These are phyloP conservation scores for Cosmopolites sordidus DNA, from an alignment of 2,888 invertebrate genomes.

Conservation along the genomic window DNA sequence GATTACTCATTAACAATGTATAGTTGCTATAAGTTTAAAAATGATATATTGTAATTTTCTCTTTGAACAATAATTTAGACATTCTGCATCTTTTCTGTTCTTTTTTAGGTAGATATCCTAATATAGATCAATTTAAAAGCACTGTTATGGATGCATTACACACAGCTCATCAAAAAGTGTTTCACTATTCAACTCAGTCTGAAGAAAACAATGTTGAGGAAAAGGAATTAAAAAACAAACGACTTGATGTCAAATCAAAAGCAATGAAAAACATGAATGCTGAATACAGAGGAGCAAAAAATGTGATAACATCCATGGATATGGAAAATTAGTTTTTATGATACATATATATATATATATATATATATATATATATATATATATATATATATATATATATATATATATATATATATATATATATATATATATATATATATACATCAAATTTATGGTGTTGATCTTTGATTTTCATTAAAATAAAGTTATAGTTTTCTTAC, in stretches of 20 bases:
- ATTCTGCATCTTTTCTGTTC: not conserved
- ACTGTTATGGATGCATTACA: slow-evolving; percentile 26
- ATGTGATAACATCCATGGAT: slow-evolving; percentile 26
- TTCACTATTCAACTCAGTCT: not conserved
- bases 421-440: too few species aligned
- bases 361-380: too few species aligned
- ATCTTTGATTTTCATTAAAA: too few species aligned
- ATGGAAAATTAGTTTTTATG: slow-evolving; percentile 6
- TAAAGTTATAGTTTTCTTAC: too few species aligned
- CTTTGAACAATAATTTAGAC: too few species aligned
- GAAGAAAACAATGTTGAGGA: slow-evolving; percentile 1
- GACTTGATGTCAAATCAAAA: slow-evolving; percentile 19
- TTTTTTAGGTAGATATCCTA: slow-evolving; percentile 23
- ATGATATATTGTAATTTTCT: too few species aligned
- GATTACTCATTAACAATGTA: too few species aligned
- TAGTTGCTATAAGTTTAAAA: too few species aligned
- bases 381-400: too few species aligned
- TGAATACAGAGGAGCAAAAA: slow-evolving; percentile 29
- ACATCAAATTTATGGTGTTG: too few species aligned
- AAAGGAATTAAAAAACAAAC: slow-evolving; percentile 1
- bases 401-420: too few species aligned
- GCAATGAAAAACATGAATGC: slow-evolving; percentile 31
- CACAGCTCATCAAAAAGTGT: slow-evolving; percentile 12
- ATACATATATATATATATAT: too few species aligned
- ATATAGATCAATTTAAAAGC: slow-evolving; percentile 26